Percentiles rank a stretch among this genome's conserved stretches.
phyloP scores from a whole-genome alignment of 2,888 invertebrate genomes.

The Leistus spinibarbis region DNA sequence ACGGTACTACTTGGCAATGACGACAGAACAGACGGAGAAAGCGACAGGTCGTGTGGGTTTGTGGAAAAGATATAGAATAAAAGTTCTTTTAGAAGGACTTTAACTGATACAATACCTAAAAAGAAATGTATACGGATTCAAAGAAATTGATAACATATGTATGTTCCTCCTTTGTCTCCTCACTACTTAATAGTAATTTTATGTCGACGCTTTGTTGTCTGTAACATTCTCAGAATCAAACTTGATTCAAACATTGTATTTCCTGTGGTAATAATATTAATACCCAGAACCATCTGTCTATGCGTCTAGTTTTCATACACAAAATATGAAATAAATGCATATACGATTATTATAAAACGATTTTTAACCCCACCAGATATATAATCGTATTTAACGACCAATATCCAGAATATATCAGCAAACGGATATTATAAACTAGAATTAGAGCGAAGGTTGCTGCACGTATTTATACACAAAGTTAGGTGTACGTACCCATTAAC shows the following conservation, averaged over 20 bases:
- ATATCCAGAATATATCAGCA: neutral
- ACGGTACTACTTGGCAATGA: conserved; percentile 9
- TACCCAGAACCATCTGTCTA: too few relatives aligned
- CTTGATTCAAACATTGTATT: too few relatives aligned
- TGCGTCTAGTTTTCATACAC: too few relatives aligned
- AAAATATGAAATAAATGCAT: too few relatives aligned
- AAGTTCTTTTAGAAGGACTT: neutral
- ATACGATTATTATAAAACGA: too few relatives aligned
- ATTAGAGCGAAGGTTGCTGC: neutral
- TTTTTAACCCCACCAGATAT: too few relatives aligned
- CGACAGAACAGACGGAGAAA: conserved; percentile 1
- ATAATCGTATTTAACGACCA: neutral
- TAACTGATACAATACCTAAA: neutral
- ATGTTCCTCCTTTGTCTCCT: neutral
- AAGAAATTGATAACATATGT: neutral
- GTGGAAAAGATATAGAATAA: neutral
- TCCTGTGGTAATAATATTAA: too few relatives aligned
- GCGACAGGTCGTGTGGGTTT: neutral
- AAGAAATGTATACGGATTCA: neutral
- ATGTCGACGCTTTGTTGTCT: too few relatives aligned
- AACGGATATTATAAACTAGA: neutral
- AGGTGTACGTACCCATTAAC: neutral
- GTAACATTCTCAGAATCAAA: too few relatives aligned
- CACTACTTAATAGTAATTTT: too few relatives aligned
- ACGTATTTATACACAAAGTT: neutral